Evolutionary conservation across 1,140 invertebrate genomes (phyloP).

Genomic region (Cherax quadricarinatus): DNA sequence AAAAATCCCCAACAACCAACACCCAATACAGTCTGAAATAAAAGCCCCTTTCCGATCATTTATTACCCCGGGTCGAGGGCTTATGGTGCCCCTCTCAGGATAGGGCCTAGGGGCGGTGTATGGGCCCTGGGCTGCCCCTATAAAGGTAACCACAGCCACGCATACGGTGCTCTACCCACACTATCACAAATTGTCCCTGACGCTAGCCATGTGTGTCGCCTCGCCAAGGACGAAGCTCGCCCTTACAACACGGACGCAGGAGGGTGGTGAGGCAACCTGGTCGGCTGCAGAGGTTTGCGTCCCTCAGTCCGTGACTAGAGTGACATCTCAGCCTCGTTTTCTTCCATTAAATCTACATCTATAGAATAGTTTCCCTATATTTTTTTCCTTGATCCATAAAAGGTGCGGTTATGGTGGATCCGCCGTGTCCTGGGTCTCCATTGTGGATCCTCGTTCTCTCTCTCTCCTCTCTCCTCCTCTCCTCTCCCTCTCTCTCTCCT

Average conservation of each 20-base stretch:
- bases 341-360: constrained; percentile 69
- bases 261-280: background rate
- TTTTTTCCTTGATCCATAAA: constrained; percentile 63
- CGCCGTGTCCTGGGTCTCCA: background rate
- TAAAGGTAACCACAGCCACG: constrained; percentile 63
- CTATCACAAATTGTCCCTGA: constrained; percentile 65
- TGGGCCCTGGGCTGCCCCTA: background rate
- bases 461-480: too few relatives aligned
- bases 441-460: background rate
- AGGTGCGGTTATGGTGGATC: constrained; percentile 43
- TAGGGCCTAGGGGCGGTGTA: background rate
- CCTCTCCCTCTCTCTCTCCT: too few relatives aligned
- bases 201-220: background rate
- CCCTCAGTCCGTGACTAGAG: constrained; percentile 21
- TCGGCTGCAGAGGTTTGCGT: background rate
- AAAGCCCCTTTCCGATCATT: constrained; percentile 52
- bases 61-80: constrained; percentile 30
- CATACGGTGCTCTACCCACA: constrained; percentile 42
- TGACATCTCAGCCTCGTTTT: constrained; percentile 59
- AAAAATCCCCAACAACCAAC: constrained; percentile 1
- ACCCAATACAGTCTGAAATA: constrained; percentile 34
- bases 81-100: background rate
- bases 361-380: constrained; percentile 40
- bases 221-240: background rate
- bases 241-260: constrained; percentile 4